Percentiles rank a stretch among this genome's conserved stretches.
These are phyloP conservation scores for Cardiocondyla obscurior DNA, from an alignment of 1,140 invertebrate species.

Conservation along the genomic window DNA sequence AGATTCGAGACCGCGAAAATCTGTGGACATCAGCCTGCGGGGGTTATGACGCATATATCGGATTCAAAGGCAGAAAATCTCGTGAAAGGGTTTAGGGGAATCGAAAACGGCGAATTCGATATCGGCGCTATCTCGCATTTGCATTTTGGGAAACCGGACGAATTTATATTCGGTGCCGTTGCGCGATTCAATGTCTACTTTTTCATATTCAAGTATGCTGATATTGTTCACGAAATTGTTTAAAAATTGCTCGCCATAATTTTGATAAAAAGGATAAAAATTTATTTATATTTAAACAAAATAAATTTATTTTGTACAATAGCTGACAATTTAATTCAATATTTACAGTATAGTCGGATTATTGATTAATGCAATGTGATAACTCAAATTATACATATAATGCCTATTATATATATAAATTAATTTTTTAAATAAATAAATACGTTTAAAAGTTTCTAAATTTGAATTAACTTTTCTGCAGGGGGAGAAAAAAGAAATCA, in stretches of 20 bases:
- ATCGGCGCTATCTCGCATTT: slow-evolving; percentile 58
- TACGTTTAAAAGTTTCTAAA: not conserved
- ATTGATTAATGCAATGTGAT: too few relatives aligned
- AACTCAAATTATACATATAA: too few relatives aligned
- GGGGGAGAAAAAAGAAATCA: not conserved
- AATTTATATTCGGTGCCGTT: slow-evolving; percentile 49
- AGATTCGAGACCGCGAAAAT: slow-evolving; percentile 55
- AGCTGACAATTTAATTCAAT: not conserved
- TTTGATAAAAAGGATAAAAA: not conserved
- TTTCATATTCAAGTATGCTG: slow-evolving; percentile 44
- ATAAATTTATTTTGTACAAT: not conserved
- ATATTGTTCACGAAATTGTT: slow-evolving; percentile 12
- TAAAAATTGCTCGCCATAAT: slow-evolving; percentile 19
- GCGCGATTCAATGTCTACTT: slow-evolving; percentile 41
- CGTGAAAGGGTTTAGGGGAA: slow-evolving; percentile 54
- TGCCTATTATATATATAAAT: too few relatives aligned
- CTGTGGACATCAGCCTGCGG: slow-evolving; percentile 57
- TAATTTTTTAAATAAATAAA: not conserved
- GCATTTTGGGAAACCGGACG: slow-evolving; percentile 49
- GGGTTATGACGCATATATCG: slow-evolving; percentile 29
- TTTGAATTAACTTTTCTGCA: not conserved
- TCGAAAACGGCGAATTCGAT: slow-evolving; percentile 70
- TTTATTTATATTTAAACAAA: not conserved
- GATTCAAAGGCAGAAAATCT: slow-evolving; percentile 33
- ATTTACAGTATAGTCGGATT: not conserved